Evolutionary conservation across 1,140 invertebrate genomes (phyloP).

Genomic region (Cotesia chilonis): DNA sequence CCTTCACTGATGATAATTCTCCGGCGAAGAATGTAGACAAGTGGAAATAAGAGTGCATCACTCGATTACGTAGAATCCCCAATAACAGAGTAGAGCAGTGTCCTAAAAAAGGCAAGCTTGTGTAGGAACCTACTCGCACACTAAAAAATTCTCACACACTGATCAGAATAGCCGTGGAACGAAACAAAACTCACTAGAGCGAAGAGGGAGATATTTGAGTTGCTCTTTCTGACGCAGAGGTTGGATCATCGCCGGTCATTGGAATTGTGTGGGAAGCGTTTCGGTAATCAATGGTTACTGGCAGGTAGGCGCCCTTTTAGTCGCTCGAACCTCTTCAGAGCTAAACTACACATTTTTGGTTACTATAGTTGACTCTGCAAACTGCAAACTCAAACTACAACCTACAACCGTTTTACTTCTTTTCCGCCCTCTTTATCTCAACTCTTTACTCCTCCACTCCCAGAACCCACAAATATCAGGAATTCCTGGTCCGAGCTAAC

Average conservation of each 20-base stretch:
- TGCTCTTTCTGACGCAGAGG: slow-evolving; percentile 36
- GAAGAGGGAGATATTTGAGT: slow-evolving; percentile 27
- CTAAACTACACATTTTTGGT: slow-evolving; percentile 47
- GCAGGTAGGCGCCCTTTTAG: slow-evolving; percentile 62
- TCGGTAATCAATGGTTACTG: slow-evolving; percentile 64
- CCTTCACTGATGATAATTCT: not conserved
- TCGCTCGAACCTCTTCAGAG: slow-evolving; percentile 41
- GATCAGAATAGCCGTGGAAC: no score
- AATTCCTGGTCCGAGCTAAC: slow-evolving; percentile 25
- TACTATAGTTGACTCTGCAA: no score
- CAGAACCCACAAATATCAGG: slow-evolving; percentile 2
- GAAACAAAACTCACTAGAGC: not conserved
- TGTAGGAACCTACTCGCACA: no score
- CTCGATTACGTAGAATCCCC: slow-evolving; percentile 52
- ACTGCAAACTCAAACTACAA: not conserved
- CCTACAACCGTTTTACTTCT: slow-evolving; percentile 20
- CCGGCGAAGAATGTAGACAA: not conserved
- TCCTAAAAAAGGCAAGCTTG: no score
- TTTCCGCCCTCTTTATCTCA: slow-evolving; percentile 30
- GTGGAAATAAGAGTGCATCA: not conserved
- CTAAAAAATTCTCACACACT: no score
- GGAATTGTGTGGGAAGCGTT: slow-evolving; percentile 63
- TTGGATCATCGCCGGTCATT: slow-evolving; percentile 38
- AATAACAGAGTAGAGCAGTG: slow-evolving; percentile 53
- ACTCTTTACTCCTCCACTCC: not conserved